Percentiles rank a stretch among this genome's conserved stretches.
Conservation (phyloP, 1,140 invertebrate species). For the Parapsyche elsis region DNA sequence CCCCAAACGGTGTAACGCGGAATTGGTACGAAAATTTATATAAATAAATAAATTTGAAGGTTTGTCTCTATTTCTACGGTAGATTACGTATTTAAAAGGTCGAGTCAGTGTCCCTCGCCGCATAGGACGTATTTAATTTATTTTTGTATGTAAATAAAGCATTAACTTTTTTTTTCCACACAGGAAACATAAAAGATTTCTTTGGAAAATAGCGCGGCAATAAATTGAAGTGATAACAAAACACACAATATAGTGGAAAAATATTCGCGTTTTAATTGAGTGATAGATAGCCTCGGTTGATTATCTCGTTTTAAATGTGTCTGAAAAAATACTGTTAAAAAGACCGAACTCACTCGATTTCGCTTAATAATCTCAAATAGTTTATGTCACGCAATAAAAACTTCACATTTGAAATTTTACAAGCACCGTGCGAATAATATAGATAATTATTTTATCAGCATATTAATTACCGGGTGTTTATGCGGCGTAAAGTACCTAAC, state of each 20-base stretch:
- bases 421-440: not conserved
- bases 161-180: not conserved
- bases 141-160: too few relatives aligned
- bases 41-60: too few relatives aligned
- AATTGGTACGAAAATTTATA: too few relatives aligned
- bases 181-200: slow-evolving; percentile 4
- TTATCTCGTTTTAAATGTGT: not conserved
- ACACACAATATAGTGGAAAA: slow-evolving; percentile 9
- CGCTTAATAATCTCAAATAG: slow-evolving; percentile 6
- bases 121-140: too few relatives aligned
- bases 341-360: not conserved
- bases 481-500: not conserved
- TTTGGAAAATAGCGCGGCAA: not conserved
- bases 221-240: slow-evolving; percentile 8
- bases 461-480: not conserved
- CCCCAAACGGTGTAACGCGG: too few relatives aligned
- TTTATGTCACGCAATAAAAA: slow-evolving; percentile 25
- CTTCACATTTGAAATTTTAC: not conserved
- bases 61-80: too few relatives aligned
- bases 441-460: slow-evolving; percentile 1
- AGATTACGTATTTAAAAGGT: too few relatives aligned
- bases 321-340: not conserved
- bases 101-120: too few relatives aligned
- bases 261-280: slow-evolving; percentile 19
- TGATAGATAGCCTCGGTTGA: not conserved